Conservation (phyloP, 2,113 vertebrate genomes). For the Rutilus rutilus region DNA sequence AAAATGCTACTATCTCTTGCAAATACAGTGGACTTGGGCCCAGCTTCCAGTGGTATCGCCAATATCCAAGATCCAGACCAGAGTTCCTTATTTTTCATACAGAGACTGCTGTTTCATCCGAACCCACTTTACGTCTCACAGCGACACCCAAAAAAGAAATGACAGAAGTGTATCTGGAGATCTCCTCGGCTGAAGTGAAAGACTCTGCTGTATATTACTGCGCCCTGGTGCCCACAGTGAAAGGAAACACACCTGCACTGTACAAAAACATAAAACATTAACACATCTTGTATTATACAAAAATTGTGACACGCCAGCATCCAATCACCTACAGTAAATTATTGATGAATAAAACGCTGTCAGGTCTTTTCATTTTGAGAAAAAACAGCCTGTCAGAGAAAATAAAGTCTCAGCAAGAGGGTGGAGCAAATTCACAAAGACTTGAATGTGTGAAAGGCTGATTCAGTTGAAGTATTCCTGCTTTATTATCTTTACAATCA, state of each 20-base stretch:
- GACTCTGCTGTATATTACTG: slow-evolving; percentile 54
- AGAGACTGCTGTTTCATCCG: background rate
- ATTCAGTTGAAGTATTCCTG: background rate
- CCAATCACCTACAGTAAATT: background rate
- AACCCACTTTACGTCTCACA: background rate
- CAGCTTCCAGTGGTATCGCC: background rate
- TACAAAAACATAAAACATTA: slow-evolving; percentile 40
- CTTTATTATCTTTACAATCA: too few species aligned
- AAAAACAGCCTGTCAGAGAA: background rate
- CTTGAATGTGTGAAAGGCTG: background rate
- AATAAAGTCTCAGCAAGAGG: background rate
- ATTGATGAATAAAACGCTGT: background rate
- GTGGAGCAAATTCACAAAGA: background rate
- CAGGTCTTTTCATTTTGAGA: background rate
- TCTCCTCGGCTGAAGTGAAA: slow-evolving; percentile 36
- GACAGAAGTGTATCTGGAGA: slow-evolving; percentile 26
- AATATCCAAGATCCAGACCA: slow-evolving; percentile 22
- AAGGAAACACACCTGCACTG: slow-evolving; percentile 13
- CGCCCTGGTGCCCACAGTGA: slow-evolving; percentile 48
- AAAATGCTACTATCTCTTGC: slow-evolving; percentile 19
- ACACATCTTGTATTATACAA: background rate
- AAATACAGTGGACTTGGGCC: background rate
- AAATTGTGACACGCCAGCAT: background rate
- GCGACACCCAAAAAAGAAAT: background rate
- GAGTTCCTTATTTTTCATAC: slow-evolving; percentile 27